Evolutionary conservation across 2,113 vertebrate genomes (phyloP), one percentile per base, ranked within the genome.

Genomic region (Pyrgilauda ruficollis): DNA sequence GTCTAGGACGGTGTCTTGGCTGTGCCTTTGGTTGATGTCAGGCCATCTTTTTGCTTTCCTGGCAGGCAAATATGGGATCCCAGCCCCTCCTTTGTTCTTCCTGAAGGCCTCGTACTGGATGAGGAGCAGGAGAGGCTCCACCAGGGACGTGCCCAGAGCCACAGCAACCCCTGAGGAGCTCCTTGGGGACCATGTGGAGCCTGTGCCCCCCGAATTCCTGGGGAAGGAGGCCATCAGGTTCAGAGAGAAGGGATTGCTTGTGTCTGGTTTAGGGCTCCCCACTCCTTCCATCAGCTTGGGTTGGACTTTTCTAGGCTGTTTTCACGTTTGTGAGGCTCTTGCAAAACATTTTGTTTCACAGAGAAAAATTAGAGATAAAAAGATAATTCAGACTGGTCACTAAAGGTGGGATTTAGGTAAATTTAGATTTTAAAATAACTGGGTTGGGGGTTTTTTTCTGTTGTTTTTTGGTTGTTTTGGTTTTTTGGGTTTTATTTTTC

Each of bases 141-240:
- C 49, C 74, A 97, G 97, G 22, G 94, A 98, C 46, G 96, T 94
- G 15, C 58, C 92, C 64, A 97, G 98, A 62, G 33, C 95, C 2
- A 96, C 98, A 82, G 70, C 26, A 8, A 98, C 97, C 23, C 97
- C 97, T 1, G 80, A 96, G 20, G 87, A 97, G 11, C 72, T 37
- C 7, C 89, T 64, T 0, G 79, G 90, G 9, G 98, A 98, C 13
- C 96, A 95, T 0, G 75, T 97, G 7, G 99, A 99, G 84, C 98
- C 98, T 0, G 96, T 99, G 70, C 98, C 98, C 66, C 84, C 98
- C 0, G 98, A 99, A 92, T 99, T 99, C 97, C 95, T 97, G 72
- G 99, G 99, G 15, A 99, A 98, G 94, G 99, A 99, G 84, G 98
- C 98, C 95, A 99, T 99, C 92, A 98, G 98, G 99, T 99, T 93